Base-by-base conservation (phyloP, 2,113 vertebrate genomes). In the Pelecanoides urinatrix region DNA sequence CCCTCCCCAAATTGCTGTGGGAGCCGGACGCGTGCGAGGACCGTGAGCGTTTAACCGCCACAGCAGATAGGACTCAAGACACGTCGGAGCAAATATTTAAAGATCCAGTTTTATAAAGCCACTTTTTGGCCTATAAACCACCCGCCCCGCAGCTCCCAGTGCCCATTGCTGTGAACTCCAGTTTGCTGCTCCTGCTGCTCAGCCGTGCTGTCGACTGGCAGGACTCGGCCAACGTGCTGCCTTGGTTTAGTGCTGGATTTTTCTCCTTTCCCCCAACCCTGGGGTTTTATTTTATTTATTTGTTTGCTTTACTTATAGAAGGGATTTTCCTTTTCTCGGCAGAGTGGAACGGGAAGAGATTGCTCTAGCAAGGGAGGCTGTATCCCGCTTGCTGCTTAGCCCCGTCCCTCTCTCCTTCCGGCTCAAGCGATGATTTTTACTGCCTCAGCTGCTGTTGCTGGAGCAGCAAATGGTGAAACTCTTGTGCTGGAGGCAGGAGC, bases 41-140 rank as follows among this genome's bases (percentile, higher is more conserved):
- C 74, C 2, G 13, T 20, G 62, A 87, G 45, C 0, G 0, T 76
- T 88, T 36, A 47, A 85, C 59, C 5, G 20, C 55, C 63, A 16
- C n/a, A 47, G 91, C 84, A 86, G 59, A 86, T 88, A 90, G 72
- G 83, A 92, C 92, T 85, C 63, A 67, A 83, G 88, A 59, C 58
- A 70, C 4, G 27, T 84, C 10, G 45, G 85, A 94, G 76, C 96
- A 97, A 97, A 97, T 96, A 97, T 96, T 96, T 97, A 88, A 96
- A 95, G 87, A 92, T 66, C 79, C 58, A 34, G 89, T 93, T 97
- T 89, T 96, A 70, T 85, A 94, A 80, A 88, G 87, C 76, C 23
- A 62, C 79, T 78, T 95, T 95, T 83, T 89, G 82, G 83, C 82
- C 74, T 70, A n/a, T 77, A 83, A 96, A 94, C 61, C 65, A 58